Percentiles rank a stretch among this genome's conserved stretches.
These are phyloP conservation scores for Drosophila parthenogenetica DNA, from an alignment of 2,888 invertebrate genomes.

Conservation along the genomic window DNA sequence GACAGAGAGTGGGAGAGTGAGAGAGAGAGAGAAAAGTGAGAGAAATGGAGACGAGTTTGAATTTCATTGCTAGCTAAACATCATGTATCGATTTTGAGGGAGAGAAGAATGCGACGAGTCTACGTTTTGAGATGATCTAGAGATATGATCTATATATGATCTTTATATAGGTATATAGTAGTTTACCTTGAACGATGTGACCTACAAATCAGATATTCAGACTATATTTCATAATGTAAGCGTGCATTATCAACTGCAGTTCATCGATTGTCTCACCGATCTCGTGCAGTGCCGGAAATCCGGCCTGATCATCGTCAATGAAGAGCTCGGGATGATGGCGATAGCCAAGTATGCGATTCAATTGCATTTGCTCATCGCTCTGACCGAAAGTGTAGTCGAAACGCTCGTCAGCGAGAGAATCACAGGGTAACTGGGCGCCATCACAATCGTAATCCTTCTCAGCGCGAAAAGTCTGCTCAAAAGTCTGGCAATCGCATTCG, in stretches of 20 bases:
- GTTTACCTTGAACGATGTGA: constrained; percentile 21
- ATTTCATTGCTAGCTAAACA: constrained; percentile 9
- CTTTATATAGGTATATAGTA: constrained; percentile 3
- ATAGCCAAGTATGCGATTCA: constrained; percentile 81
- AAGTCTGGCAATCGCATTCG: constrained; percentile 65
- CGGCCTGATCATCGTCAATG: constrained; percentile 80
- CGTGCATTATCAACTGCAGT: constrained; percentile 84
- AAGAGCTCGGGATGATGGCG: constrained; percentile 78
- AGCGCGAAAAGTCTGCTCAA: constrained; percentile 68
- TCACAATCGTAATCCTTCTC: constrained; percentile 72
- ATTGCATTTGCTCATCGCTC: constrained; percentile 68
- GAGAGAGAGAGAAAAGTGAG: constrained; percentile 4
- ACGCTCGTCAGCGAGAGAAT: constrained; percentile 12
- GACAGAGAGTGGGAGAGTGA: constrained; percentile 8
- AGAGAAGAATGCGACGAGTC: constrained; percentile 9
- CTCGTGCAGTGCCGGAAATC: constrained; percentile 83
- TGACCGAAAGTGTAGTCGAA: constrained; percentile 62
- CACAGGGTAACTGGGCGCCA: constrained; percentile 38
- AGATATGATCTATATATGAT: constrained; percentile 27
- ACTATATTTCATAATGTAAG: constrained; percentile 84
- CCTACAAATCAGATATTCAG: constrained; percentile 75
- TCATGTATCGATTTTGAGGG: not conserved
- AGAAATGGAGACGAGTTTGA: constrained; percentile 24
- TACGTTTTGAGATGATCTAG: constrained; percentile 29
- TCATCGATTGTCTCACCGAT: constrained; percentile 85